Evolutionary conservation across 2,888 invertebrate species (phyloP).

Genomic region (Microdon myrmicae): DNA sequence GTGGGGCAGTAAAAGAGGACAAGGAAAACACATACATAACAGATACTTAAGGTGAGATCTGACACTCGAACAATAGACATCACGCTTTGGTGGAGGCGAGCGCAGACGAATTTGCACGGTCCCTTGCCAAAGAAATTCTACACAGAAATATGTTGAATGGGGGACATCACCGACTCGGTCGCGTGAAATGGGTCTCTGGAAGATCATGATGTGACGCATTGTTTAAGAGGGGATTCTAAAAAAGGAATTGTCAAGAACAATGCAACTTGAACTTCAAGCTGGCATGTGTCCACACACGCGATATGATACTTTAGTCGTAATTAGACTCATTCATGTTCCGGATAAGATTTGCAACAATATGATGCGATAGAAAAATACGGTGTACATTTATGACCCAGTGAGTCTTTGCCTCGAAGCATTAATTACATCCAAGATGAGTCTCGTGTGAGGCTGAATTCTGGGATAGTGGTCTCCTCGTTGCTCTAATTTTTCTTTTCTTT

Average conservation of each 20-base stretch:
- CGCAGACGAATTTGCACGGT: conserved; percentile 9
- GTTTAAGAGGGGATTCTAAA: conserved; percentile 16
- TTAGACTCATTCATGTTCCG: conserved; percentile 25
- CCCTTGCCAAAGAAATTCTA: conserved; percentile 1
- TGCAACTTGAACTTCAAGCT: conserved; percentile 41
- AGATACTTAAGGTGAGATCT: conserved; percentile 45
- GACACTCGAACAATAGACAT: conserved; percentile 29
- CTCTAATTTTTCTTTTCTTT: conserved; percentile 14
- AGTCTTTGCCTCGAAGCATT: conserved; percentile 28
- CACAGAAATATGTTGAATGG: conserved; percentile 14
- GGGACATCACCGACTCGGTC: conserved; percentile 27
- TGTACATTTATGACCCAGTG: conserved; percentile 29
- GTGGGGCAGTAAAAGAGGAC: conserved; percentile 7
- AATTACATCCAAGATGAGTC: conserved; percentile 32
- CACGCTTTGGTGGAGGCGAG: conserved; percentile 21
- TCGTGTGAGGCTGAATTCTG: conserved; percentile 13
- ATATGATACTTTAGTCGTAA: conserved; percentile 33
- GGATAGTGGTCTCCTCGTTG: conserved; percentile 18
- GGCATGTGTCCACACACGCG: conserved; percentile 26
- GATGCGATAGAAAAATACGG: conserved; percentile 13
- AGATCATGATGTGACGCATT: conserved; percentile 3
- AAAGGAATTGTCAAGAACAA: conserved; percentile 40
- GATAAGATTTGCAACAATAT: conserved; percentile 30
- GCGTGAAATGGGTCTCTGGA: conserved; percentile 26
- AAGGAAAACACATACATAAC: conserved; percentile 1